Base-by-base conservation (phyloP, 2,888 invertebrate genomes). In the Anticlea derivata region DNA sequence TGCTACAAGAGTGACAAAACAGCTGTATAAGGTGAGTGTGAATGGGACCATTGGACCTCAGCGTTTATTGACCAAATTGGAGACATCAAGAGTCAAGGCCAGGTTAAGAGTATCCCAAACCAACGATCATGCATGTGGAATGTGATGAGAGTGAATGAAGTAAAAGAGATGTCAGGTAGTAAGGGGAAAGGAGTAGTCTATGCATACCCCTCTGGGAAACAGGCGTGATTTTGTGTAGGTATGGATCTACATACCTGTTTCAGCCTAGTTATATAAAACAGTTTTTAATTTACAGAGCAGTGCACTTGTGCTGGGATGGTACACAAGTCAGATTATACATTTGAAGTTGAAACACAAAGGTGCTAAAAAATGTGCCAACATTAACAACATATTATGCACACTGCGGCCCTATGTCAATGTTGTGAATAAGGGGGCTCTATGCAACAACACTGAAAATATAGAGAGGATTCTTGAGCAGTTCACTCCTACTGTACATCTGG, bases 221-320 rank as follows among this genome's bases (percentile, higher is more conserved):
- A n/a, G n/a, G n/a, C n/a, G n/a, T n/a, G n/a, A n/a, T n/a, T n/a
- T n/a, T n/a, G n/a, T n/a, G n/a, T n/a, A n/a, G n/a, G n/a, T n/a
- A n/a, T n/a, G n/a, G n/a, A n/a, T n/a, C 4, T 17, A 17, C 4
- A 17, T 17, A 5, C 17, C 20, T 17, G 7, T 33, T 17, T 24
- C 7, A 11, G 17, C 17, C n/a, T 17, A 17, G 24, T 12, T 24
- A 12, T 45, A 7, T 45, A 23, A 12, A 29, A 7, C 10, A 6
- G 7, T 55, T 59, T 23, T 38, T 17, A 17, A 79, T 83, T 45
- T 41, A 53, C 82, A 94, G 94, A 93, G 93, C 60, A 91, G 93
- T 62, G 91, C 92, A 10, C 70, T 94, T 34, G 92, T 93, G 8
- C 70, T 93, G 51, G 93, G 94, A 31, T 94, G 93, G 92, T 92